phyloP scores from a whole-genome alignment of 2,113 vertebrate species.

The Isurus oxyrinchus region DNA sequence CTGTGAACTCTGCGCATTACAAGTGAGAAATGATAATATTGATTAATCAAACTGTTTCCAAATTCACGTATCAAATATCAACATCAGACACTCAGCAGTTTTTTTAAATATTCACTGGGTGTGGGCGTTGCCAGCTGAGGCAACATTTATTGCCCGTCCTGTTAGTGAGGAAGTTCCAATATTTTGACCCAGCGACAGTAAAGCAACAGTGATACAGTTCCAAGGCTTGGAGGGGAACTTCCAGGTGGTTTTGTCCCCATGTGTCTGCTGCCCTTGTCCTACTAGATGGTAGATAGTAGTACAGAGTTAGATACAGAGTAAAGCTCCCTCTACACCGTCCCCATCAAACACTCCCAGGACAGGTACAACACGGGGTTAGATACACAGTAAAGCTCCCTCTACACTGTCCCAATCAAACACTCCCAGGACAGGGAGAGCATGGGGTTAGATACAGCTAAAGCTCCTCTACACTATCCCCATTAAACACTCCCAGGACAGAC shows the following conservation, averaged over 20 bases:
- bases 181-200: too few species aligned
- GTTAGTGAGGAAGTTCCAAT: too few species aligned
- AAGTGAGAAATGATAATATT: not conserved
- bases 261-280: not conserved
- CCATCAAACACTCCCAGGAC: not conserved
- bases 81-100: not conserved
- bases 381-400: not conserved
- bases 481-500: not conserved
- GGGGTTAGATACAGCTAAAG: not conserved
- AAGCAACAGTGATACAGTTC: too few species aligned
- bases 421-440: not conserved
- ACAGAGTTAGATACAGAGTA: not conserved
- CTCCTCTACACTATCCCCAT: not conserved
- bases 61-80: not conserved
- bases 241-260: too few species aligned
- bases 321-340: not conserved
- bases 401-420: not conserved
- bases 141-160: too few species aligned
- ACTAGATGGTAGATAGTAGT: not conserved
- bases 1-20: not conserved
- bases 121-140: too few species aligned
- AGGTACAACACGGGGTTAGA: not conserved
- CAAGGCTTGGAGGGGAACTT: too few species aligned
- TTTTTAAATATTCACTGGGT: too few species aligned
- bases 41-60: not conserved